Base-by-base conservation (phyloP, 1,140 invertebrate species). In the Ericerus pela region DNA sequence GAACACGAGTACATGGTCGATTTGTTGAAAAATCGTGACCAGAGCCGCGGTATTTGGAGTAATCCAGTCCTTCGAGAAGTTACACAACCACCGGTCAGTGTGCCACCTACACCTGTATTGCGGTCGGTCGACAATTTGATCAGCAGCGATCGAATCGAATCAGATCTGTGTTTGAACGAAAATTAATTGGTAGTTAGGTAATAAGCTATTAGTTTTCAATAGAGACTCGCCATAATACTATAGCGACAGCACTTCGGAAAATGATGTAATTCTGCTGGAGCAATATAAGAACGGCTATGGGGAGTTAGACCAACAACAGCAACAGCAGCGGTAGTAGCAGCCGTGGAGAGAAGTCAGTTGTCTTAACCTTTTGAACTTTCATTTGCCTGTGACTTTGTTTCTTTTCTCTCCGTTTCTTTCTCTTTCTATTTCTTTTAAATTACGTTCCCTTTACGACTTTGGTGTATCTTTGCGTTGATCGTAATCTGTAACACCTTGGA, bases 191-290 rank as follows among this genome's bases (percentile, higher is more conserved):
- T 47, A 47, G 41, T 47, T 47, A 47, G 41, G 41, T 47, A 47
- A 47, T 47, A 47, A 47, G 41, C 41, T 47, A 47, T 47, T 47
- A 47, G 41, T 47, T 47, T 47, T 47, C 41, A 47, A 47, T 47
- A 16, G 41, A 22, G 20, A 8, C 41, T 24, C 41, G n/a, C n/a
- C n/a, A n/a, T n/a, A n/a, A n/a, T n/a, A n/a, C n/a, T n/a, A n/a
- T 47, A 47, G 41, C 41, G 41, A 24, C 41, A 47, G 41, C 41
- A 47, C 41, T 47, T 47, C 20, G n/a, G n/a, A 14, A 47, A 22
- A 24, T 47, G 41, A 47, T 47, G 41, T 47, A 47, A 47, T 47
- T 47, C 16, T 14, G 26, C 26, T 5, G 16, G 11, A 47, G 10
- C 10, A 24, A 24, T 24, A 47, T n/a, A n/a, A n/a, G n/a, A n/a